Evolutionary conservation across 2,888 invertebrate species (phyloP), one percentile per base, ranked within the genome.

Genomic region (Phymatocera aterrima): DNA sequence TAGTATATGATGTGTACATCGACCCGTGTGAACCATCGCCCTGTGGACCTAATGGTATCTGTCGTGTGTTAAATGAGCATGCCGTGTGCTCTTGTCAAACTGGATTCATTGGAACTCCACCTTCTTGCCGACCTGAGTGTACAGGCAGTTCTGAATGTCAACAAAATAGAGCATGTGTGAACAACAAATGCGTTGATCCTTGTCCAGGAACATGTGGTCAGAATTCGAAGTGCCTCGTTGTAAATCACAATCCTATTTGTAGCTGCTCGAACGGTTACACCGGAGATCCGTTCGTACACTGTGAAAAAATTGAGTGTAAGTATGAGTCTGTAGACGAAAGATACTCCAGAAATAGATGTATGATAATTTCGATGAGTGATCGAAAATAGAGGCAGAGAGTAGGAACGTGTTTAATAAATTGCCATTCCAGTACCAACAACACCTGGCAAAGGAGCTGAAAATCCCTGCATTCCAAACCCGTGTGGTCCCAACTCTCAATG

Each of bases 241-340:
- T 96, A 77, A 96, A 96, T 84, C 97, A 97, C 88, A 96, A 96
- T 89, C 96, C 97, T 46, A 95, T 97, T 85, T 97, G 97, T 91
- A 96, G 95, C 87, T 97, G 97, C 87, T 93, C 95, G 79, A 92
- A 93, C 82, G 95, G 95, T 82, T 95, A 93, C 88, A 94, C 94
- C 51, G 97, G 97, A 79, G 96, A 97, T 94, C 96, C 97, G 61
- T 95, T 96, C 87, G 92, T 93, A 81, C 92, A 93, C 89, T 96
- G 96, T 90, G 90, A 90, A 81, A 93, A 91, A 85, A 92, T 94
- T 91, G 92, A 93, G 91, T 91, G 95, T 95, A 93, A 93, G 93
- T 82, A 70, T n/a, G 24, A 65, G 24, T 43, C 8, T 21, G 12
- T n/a, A 8, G 2, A 21, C 12, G 1, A 3, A 1, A 15, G 46